These are phyloP conservation scores for Pollenia angustigena DNA, from an alignment of 2,888 invertebrate genomes.

Conservation along the genomic window DNA sequence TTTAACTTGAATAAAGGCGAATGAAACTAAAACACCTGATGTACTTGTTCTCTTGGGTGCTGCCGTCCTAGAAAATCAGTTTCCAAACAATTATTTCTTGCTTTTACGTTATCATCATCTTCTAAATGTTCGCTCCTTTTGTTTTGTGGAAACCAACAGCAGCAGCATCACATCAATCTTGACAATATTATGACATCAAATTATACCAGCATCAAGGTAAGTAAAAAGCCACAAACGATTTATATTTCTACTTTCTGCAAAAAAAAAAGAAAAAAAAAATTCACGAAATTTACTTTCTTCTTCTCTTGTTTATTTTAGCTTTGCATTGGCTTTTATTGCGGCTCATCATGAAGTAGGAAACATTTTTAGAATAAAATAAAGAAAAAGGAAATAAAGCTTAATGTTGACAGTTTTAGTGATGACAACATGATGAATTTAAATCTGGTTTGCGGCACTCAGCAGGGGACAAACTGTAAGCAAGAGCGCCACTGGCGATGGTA, in stretches of 20 bases:
- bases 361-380: slow-evolving; percentile 6
- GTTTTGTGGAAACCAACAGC: slow-evolving; percentile 30
- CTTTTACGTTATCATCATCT: background rate
- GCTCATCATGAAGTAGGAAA: background rate
- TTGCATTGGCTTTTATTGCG: slow-evolving; percentile 14
- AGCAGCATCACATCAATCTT: slow-evolving; percentile 64
- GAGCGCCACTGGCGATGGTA: background rate
- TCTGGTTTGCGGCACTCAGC: background rate
- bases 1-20: slow-evolving; percentile 6
- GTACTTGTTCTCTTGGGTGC: slow-evolving; percentile 6
- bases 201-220: slow-evolving; percentile 46
- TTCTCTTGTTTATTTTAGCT: background rate
- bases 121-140: slow-evolving; percentile 8
- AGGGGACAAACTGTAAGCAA: background rate
- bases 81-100: slow-evolving; percentile 19
- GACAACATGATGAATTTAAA: slow-evolving; percentile 62
- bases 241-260: slow-evolving; percentile 1
- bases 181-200: slow-evolving; percentile 56
- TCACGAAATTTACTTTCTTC: background rate
- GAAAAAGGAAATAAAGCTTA: slow-evolving; percentile 26
- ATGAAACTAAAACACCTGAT: slow-evolving; percentile 49
- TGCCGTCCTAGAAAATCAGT: slow-evolving; percentile 25
- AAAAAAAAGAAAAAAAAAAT: background rate
- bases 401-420: slow-evolving; percentile 66
- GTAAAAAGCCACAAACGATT: slow-evolving; percentile 41